Evolutionary conservation across 2,888 invertebrate species (phyloP), one percentile per base, ranked within the genome.

Genomic region (Caenorhabditis afra): DNA sequence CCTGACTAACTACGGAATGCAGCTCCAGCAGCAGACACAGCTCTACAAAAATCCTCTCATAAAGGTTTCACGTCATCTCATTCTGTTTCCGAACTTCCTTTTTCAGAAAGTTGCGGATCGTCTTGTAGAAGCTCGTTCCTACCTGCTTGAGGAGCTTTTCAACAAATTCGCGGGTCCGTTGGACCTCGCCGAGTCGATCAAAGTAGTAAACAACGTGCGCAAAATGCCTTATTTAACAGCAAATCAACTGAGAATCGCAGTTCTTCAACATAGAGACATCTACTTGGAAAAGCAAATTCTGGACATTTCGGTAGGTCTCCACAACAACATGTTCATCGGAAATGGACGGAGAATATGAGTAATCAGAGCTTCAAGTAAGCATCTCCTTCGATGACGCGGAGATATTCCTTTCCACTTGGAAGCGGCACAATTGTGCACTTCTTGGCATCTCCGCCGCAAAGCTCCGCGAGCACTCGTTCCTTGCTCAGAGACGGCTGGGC

Each of bases 141-240:
- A 86, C 23, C 75, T 89, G 23, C 80, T 89, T 14, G 89, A 89
- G 58, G 89, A 88, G 47, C 82, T 89, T 3, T 89, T 89, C 81
- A 89, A 89, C 74, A 89, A 89, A 70, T 89, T 89, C 61, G 81
- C 87, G 10, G 85, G 89, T 29, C 89, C 89, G 1, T 79, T 89
- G 22, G 89, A 89, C 77, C 79, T 89, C 12, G 86, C 89, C 4
- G 82, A 84, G 16, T 84, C 86, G 14, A 87, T 89, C 44, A 87
- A 89, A 74, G 87, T 85, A 12, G 83, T 89, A 12, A 89, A 89
- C 75, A 89, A 89, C 75, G 89, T 89, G 44, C 81, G 89, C 20
- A 88, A 89, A 73, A 89, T 89, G 74, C 89, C 89, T 1, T 90
- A 86, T 53, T 79, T 89, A 49, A 87, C 89, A 1, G 86, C 86